Percentiles rank a stretch among this genome's conserved stretches.
Evolutionary conservation across 2,888 invertebrate species (phyloP).

Genomic region (Drosophila tripunctata): DNA sequence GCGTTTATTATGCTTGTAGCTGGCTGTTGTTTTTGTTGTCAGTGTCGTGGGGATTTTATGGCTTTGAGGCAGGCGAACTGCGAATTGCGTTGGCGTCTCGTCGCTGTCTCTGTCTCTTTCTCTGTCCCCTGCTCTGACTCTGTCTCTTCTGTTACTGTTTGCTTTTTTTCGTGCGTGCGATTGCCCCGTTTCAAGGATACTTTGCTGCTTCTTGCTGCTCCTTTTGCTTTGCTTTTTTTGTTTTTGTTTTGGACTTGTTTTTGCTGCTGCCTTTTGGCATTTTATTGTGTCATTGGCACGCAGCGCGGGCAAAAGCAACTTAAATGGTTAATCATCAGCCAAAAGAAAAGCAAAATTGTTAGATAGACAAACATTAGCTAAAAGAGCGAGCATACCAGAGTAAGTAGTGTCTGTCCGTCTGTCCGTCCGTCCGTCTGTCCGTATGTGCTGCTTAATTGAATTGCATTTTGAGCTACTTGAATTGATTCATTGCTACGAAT

Average conservation of each 20-base stretch:
- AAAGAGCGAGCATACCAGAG: background rate
- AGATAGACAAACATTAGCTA: conserved; percentile 29
- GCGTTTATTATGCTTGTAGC: conserved; percentile 24
- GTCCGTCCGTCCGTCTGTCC: background rate
- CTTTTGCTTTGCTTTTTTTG: too few relatives aligned
- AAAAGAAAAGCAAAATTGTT: background rate
- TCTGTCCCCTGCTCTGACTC: too few relatives aligned
- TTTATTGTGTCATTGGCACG: conserved; percentile 71
- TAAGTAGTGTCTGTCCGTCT: conserved; percentile 6
- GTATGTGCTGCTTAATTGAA: conserved; percentile 38
- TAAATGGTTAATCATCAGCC: conserved; percentile 62
- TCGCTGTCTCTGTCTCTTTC: too few relatives aligned
- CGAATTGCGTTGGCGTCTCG: conserved; percentile 54
- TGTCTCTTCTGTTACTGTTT: too few relatives aligned
- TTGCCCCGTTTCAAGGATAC: conserved; percentile 67
- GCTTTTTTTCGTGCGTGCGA: conserved; percentile 60
- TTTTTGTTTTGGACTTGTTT: conserved; percentile 17
- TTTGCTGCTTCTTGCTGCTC: too few relatives aligned
- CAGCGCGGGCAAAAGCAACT: conserved; percentile 54
- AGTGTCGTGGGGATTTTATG: conserved; percentile 59
- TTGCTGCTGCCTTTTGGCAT: conserved; percentile 50
- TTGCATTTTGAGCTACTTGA: conserved; percentile 11
- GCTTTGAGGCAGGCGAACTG: conserved; percentile 51
- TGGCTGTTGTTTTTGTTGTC: conserved; percentile 28
- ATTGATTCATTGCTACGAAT: background rate